These are phyloP conservation scores for Andrena bicolor DNA, from an alignment of 2,888 invertebrate genomes.

Conservation along the genomic window DNA sequence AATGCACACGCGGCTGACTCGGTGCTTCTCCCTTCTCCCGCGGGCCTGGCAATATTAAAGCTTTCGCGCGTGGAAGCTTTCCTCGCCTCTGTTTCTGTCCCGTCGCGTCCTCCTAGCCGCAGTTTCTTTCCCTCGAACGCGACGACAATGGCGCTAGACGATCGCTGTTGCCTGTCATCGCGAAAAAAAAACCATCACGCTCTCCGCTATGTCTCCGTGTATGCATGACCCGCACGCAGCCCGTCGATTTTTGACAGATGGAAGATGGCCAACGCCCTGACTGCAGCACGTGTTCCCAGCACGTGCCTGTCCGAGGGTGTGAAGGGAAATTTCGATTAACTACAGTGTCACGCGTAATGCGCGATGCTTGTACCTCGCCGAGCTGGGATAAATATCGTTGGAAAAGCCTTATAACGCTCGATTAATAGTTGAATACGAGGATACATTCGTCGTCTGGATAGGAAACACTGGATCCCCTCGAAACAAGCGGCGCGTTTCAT, in stretches of 20 bases:
- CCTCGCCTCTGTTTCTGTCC: slow-evolving; percentile 6
- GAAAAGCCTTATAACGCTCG: slow-evolving; percentile 25
- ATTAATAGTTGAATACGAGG: slow-evolving; percentile 15
- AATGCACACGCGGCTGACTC: slow-evolving; percentile 52
- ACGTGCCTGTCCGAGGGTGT: slow-evolving; percentile 69
- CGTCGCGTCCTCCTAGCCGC: slow-evolving; percentile 15
- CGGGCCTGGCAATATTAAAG: slow-evolving; percentile 51
- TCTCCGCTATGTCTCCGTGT: slow-evolving; percentile 20
- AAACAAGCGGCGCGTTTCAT: not conserved
- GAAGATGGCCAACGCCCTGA: slow-evolving; percentile 68
- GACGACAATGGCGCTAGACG: not conserved
- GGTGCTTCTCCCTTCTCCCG: slow-evolving; percentile 30
- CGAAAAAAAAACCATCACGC: slow-evolving; percentile 22
- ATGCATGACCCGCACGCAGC: slow-evolving; percentile 66
- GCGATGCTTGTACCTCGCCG: slow-evolving; percentile 48
- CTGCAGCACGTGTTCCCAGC: slow-evolving; percentile 66
- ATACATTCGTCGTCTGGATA: not conserved
- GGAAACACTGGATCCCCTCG: not conserved
- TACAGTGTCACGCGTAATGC: slow-evolving; percentile 69
- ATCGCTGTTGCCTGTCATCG: slow-evolving; percentile 54
- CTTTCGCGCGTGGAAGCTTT: slow-evolving; percentile 34
- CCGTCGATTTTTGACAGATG: slow-evolving; percentile 74
- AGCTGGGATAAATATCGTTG: slow-evolving; percentile 63
- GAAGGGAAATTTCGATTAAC: slow-evolving; percentile 75
- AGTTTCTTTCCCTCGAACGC: not conserved